These are phyloP conservation scores for Megalurothrips usitatus DNA, from an alignment of 2,888 invertebrate genomes.

Conservation along the genomic window DNA sequence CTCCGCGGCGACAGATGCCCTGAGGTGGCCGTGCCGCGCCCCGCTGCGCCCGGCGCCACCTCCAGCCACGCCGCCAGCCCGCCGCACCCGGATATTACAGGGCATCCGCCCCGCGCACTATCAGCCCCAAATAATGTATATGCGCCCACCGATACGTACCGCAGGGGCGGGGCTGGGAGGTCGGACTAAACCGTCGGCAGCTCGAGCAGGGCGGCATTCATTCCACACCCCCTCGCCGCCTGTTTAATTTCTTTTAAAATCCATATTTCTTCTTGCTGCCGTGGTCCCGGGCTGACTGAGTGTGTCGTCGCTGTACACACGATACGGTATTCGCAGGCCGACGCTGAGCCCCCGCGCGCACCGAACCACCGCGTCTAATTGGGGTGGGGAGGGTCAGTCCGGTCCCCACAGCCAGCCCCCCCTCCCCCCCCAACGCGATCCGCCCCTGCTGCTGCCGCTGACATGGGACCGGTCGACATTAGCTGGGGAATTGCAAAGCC, in stretches of 20 bases:
- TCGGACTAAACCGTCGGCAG: no score
- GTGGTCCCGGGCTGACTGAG: no score
- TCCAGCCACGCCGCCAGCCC: background rate
- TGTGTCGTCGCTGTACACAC: no score
- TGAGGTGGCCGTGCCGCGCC: background rate
- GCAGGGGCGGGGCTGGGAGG: no score
- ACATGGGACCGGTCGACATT: slow-evolving; percentile 31
- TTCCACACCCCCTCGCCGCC: no score
- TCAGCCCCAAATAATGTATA: background rate
- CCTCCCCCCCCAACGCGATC: slow-evolving; percentile 3
- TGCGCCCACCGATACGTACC: no score
- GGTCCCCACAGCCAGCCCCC: slow-evolving; percentile 3
- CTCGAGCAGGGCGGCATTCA: no score
- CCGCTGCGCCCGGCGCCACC: background rate
- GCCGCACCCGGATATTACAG: background rate
- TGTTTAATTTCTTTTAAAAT: no score
- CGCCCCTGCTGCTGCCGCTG: slow-evolving; percentile 32
- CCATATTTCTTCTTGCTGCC: no score
- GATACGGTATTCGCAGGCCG: no score
- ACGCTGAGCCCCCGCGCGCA: no score
- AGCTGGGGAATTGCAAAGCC: slow-evolving; percentile 21
- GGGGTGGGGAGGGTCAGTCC: background rate
- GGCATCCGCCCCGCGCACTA: background rate
- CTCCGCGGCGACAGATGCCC: background rate
- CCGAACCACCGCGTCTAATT: background rate